phyloP scores from a whole-genome alignment of 2,113 vertebrate species.

The Nothoprocta perdicaria region DNA sequence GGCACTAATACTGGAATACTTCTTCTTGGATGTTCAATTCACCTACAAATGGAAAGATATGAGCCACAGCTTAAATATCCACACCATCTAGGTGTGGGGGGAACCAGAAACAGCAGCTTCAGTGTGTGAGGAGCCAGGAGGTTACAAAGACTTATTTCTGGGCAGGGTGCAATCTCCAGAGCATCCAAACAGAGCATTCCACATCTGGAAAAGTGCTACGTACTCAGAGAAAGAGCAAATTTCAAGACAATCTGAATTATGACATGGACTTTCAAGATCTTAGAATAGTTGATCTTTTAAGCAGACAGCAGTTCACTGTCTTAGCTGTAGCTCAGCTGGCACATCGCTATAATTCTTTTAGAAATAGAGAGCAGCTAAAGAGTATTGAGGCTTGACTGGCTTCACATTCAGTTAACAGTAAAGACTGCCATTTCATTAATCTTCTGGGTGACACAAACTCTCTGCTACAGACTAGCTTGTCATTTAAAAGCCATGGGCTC shows the following conservation, averaged over 20 bases:
- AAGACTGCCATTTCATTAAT: neutral
- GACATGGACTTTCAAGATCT: neutral
- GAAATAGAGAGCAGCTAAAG: neutral
- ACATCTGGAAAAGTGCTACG: accelerated
- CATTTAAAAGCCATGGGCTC: accelerated
- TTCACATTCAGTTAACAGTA: neutral
- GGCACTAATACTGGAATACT: neutral
- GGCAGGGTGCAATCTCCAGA: neutral
- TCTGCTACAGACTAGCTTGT: neutral
- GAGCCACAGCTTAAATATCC: neutral
- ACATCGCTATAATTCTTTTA: neutral
- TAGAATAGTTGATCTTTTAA: neutral
- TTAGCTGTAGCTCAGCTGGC: neutral
- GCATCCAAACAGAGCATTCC: neutral
- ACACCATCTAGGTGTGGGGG: neutral
- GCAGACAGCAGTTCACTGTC: neutral
- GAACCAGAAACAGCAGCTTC: neutral
- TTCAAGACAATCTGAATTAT: neutral
- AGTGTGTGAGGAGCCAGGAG: accelerated
- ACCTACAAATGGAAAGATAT: accelerated
- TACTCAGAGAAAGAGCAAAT: neutral
- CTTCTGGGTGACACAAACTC: neutral
- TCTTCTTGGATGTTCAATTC: neutral
- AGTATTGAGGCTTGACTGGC: neutral
- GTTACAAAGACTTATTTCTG: neutral